Conservation (phyloP, 92 coral and sea anemone species). For the Epizoanthus rinbou region DNA sequence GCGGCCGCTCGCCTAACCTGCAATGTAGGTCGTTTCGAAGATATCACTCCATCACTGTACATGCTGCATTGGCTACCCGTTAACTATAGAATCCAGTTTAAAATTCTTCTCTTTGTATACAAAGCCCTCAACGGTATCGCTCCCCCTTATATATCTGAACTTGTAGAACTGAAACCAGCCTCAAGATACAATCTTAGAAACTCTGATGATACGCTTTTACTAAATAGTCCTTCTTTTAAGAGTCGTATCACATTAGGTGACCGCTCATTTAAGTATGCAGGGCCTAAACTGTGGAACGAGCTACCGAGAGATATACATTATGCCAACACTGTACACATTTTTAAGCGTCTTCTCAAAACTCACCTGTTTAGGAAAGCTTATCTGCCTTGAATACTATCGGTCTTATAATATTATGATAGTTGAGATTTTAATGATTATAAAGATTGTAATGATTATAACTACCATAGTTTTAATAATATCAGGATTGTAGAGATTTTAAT, state of each 20-base stretch:
- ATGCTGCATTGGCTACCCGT: constrained; percentile 40
- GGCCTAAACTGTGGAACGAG: constrained; percentile 50
- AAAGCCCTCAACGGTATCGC: constrained; percentile 39
- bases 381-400: constrained; percentile 11
- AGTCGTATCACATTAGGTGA: constrained; percentile 43
- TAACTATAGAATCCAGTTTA: constrained; percentile 30
- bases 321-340: constrained; percentile 42
- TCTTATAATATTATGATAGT: not conserved
- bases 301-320: constrained; percentile 25
- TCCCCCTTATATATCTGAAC: constrained; percentile 41
- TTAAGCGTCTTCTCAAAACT: constrained; percentile 21
- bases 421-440: not conserved
- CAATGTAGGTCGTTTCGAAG: constrained; percentile 46
- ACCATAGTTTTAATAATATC: not conserved
- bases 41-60: constrained; percentile 52
- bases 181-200: constrained; percentile 29
- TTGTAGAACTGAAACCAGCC: constrained; percentile 38
- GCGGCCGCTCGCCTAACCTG: constrained; percentile 49
- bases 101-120: constrained; percentile 34
- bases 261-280: constrained; percentile 35
- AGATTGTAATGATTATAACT: not conserved
- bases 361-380: not conserved
- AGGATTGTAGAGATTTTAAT: constrained; percentile 1
- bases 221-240: constrained; percentile 35
- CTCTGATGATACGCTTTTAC: constrained; percentile 20